phyloP scores from a whole-genome alignment of 2,888 invertebrate species.

The Venusia cambrica region DNA sequence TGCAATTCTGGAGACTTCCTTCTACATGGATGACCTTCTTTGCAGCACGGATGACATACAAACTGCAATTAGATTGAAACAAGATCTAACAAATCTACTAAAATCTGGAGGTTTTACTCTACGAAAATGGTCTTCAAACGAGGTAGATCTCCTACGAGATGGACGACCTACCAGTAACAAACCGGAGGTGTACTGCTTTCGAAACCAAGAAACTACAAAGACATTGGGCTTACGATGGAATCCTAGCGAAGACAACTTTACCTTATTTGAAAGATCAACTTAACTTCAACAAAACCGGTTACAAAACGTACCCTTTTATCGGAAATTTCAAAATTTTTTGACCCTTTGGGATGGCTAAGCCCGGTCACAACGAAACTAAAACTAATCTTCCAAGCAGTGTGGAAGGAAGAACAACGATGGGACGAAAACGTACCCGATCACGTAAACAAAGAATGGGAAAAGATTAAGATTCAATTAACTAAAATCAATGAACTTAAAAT shows the following conservation, averaged over 20 bases:
- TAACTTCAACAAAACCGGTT: neutral
- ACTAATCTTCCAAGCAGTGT: slow-evolving; percentile 6
- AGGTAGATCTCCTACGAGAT: slow-evolving; percentile 1
- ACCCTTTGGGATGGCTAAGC: slow-evolving; percentile 7
- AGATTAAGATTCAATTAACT: slow-evolving; percentile 7
- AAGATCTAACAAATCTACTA: slow-evolving; percentile 15
- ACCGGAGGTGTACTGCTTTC: slow-evolving; percentile 1
- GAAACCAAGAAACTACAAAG: slow-evolving; percentile 11
- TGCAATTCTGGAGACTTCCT: slow-evolving; percentile 5
- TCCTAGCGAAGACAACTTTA: slow-evolving; percentile 8
- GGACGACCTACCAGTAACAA: slow-evolving; percentile 8
- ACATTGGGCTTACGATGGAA: slow-evolving; percentile 15
- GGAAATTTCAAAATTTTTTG: slow-evolving; percentile 12
- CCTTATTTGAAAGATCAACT: slow-evolving; percentile 4
- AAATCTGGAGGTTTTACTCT: slow-evolving; percentile 23
- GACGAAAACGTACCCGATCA: slow-evolving; percentile 9
- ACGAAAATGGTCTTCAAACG: slow-evolving; percentile 21
- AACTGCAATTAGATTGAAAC: slow-evolving; percentile 7
- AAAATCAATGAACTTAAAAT: slow-evolving; percentile 7
- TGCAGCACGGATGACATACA: slow-evolving; percentile 6
- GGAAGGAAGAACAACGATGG: slow-evolving; percentile 9
- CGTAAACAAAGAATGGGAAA: slow-evolving; percentile 12
- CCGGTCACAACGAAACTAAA: slow-evolving; percentile 10
- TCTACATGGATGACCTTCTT: slow-evolving; percentile 20
- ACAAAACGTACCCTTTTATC: slow-evolving; percentile 7